Evolutionary conservation across 1,140 invertebrate species (phyloP).

Genomic region (Drosophila mojavensis): DNA sequence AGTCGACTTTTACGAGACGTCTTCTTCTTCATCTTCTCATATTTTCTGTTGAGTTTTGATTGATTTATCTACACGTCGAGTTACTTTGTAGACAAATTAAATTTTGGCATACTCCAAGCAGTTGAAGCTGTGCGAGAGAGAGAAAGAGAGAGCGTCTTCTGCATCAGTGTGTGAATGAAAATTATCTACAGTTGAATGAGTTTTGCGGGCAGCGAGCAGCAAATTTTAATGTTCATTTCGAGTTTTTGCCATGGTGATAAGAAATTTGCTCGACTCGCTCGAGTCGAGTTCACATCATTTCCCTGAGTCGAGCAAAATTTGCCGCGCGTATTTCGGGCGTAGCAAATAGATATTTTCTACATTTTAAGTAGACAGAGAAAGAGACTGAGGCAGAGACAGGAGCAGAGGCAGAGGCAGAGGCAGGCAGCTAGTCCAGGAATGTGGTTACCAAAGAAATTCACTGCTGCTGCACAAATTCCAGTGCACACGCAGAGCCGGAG

Average conservation of each 20-base stretch:
- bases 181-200: constrained; percentile 80
- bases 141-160: not conserved
- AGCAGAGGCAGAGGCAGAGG: constrained; percentile 24
- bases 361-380: constrained; percentile 73
- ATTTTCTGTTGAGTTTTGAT: constrained; percentile 57
- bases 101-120: constrained; percentile 53
- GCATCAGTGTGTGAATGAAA: constrained; percentile 49
- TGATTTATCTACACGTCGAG: constrained; percentile 73
- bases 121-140: constrained; percentile 1
- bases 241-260: constrained; percentile 66
- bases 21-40: not conserved
- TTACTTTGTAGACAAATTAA: constrained; percentile 81
- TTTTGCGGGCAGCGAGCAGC: constrained; percentile 56
- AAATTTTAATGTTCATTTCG: constrained; percentile 76
- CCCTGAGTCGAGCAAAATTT: constrained; percentile 33
- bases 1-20: constrained; percentile 37
- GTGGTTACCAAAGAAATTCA: constrained; percentile 71
- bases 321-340: constrained; percentile 64
- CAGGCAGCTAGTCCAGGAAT: constrained; percentile 47
- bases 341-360: constrained; percentile 81
- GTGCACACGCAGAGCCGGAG: constrained; percentile 41
- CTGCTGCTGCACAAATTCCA: constrained; percentile 72
- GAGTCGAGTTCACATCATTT: constrained; percentile 29
- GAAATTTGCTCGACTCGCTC: constrained; percentile 43
- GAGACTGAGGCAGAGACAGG: constrained; percentile 19